phyloP scores from a whole-genome alignment of 2,113 vertebrate species.

The Misgurnus mizolepis region DNA sequence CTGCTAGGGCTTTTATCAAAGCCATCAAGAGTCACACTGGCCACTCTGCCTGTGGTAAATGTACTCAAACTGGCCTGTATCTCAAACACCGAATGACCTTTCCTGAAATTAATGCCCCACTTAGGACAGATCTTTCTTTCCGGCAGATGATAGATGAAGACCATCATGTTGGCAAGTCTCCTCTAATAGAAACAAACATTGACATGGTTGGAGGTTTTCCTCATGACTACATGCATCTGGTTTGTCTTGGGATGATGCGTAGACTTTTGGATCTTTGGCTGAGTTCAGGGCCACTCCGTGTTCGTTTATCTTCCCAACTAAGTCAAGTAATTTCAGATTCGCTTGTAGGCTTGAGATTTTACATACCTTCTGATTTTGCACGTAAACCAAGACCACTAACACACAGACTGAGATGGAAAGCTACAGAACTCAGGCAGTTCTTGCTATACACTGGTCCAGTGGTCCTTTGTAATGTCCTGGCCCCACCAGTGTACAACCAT shows the following conservation, averaged over 20 bases:
- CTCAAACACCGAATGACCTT: background rate
- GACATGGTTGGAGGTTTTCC: background rate
- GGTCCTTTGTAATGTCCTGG: background rate
- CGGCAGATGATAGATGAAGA: background rate
- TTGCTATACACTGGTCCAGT: background rate
- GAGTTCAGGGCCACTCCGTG: background rate
- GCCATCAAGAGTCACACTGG: no score
- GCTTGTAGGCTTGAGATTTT: background rate
- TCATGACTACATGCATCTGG: background rate
- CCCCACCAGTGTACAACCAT: background rate
- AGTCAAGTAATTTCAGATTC: background rate
- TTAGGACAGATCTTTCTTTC: background rate
- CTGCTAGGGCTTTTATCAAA: no score
- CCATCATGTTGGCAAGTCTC: background rate
- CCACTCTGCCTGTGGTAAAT: no score
- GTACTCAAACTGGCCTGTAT: background rate
- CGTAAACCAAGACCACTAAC: background rate
- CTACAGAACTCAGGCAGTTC: conserved; percentile 3
- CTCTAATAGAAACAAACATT: background rate
- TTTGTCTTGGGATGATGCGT: background rate
- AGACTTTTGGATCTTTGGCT: background rate
- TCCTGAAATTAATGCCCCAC: background rate
- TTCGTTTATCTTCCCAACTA: background rate
- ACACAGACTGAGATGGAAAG: conserved; percentile 10
- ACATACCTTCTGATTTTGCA: conserved; percentile 6